Base-by-base conservation (phyloP, 2,113 vertebrate genomes). In the Urocitellus parryii region DNA sequence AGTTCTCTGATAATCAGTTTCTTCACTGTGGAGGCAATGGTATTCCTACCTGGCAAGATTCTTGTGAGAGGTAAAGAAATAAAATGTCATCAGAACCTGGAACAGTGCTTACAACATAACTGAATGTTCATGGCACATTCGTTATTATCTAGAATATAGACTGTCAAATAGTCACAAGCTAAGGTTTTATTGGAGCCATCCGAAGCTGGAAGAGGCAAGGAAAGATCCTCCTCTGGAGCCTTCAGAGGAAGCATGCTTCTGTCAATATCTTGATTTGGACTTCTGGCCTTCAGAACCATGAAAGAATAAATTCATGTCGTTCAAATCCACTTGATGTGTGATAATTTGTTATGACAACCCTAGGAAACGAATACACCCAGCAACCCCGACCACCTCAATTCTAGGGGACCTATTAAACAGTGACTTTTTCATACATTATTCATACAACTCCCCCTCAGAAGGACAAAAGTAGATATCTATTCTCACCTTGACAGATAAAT, bases 1-100 rank as follows among this genome's bases (percentile, higher is more conserved):
- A 91, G 58, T 77, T 90, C 45, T 78, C 86, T 27, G 24, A 53
- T 91, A 73, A 42, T 39, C 25, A 16, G 29, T 91, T 95, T 87
- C 92, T 74, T 65, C 56, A 83, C 63, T 32, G 39, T 25, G 2
- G 32, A 91, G 32, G 63, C 32, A 90, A 48, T 48, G 53, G 48
- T 51, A 39, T 37, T 39, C 10, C n/a, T 39, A 37, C 7, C 45
- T 88, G 87, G 2, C 24, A 73, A 79, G 67, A 56, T n/a, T 92
- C 79, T 85, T 56, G 6, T 70, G 48, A 92, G 34, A 42, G 85
- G 67, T 34, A 58, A 87, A 74, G 18, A 94, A 82, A 68, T 37
- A 93, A 70, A 14, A 4, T n/a, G 39, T 13, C 65, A 68, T 45
- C 65, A 92, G 32, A 56, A 86, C 51, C 32, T 32, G 32, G 34